Percentiles rank a stretch among this genome's conserved stretches.
Conservation (phyloP, 2,113 vertebrate species). For the Mormoops blainvillei region DNA sequence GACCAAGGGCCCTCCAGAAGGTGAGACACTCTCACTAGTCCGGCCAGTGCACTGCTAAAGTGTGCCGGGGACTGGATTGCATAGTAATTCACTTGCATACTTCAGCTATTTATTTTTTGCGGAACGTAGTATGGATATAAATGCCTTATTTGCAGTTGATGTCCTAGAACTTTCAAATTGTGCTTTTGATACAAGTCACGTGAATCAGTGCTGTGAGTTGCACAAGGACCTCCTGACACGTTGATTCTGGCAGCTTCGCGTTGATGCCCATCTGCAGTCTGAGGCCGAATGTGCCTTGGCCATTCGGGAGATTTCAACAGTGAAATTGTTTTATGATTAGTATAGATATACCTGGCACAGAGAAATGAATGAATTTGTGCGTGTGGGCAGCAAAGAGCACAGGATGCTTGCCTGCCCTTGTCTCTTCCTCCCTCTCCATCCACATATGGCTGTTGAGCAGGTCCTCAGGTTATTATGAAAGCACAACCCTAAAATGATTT, state of each 20-base stretch:
- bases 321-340: constrained; percentile 57
- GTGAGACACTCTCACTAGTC: neutral
- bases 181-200: neutral
- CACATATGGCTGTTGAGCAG: neutral
- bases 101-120: neutral
- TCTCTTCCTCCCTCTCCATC: too few relatives aligned
- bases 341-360: neutral
- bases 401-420: neutral
- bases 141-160: neutral
- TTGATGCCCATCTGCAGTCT: neutral
- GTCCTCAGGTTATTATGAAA: neutral
- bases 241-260: neutral
- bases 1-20: neutral
- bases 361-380: fast-evolving
- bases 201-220: neutral
- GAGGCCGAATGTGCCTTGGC: neutral
- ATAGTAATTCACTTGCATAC: neutral
- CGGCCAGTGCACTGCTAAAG: neutral
- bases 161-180: neutral
- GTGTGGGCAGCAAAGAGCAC: neutral
- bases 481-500: neutral
- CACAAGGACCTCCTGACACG: neutral
- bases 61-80: neutral
- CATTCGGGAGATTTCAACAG: constrained; percentile 20
- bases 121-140: neutral